A percentile compares a stretch with the other conserved stretches of the same genome.
These are phyloP conservation scores for Suncus etruscus DNA, from an alignment of 2,113 vertebrate genomes.

Conservation along the genomic window DNA sequence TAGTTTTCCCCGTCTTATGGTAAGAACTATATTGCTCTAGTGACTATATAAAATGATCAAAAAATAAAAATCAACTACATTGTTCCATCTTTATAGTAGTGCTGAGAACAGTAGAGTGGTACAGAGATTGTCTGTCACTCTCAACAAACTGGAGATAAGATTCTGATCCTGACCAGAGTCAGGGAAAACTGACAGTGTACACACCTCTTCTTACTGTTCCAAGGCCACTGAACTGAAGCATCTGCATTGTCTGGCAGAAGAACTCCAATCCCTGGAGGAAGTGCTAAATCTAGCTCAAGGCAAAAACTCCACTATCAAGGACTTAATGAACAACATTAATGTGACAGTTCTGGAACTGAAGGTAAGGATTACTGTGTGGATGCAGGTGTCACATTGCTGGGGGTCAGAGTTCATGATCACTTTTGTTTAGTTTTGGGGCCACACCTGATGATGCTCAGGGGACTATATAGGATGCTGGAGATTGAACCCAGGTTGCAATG, in stretches of 20 bases:
- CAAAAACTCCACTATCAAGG: conserved; percentile 19
- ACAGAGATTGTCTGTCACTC: neutral
- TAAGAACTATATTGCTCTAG: neutral
- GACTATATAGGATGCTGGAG: too few relatives aligned
- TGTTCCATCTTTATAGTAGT: neutral
- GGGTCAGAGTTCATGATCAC: too few relatives aligned
- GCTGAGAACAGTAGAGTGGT: conserved; percentile 19
- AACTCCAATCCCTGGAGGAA: conserved; percentile 55
- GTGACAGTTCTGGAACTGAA: conserved; percentile 58
- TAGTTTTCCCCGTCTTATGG: neutral
- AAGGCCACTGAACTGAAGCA: conserved; percentile 72
- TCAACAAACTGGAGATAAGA: neutral
- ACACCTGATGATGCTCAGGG: too few relatives aligned
- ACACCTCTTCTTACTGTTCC: conserved; percentile 30
- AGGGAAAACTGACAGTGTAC: neutral
- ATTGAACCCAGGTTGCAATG: too few relatives aligned
- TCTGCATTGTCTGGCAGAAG: conserved; percentile 77
- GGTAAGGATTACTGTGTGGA: conserved; percentile 58
- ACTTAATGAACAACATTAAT: conserved; percentile 75
- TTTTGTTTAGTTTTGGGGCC: too few relatives aligned
- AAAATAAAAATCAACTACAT: neutral
- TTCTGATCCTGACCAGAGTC: conserved; percentile 39
- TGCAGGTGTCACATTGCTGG: too few relatives aligned
- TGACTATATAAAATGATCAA: too few relatives aligned
- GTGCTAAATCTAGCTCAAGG: conserved; percentile 60